Base-by-base conservation (phyloP, 2,797 vertebrate genomes). In the Hapalemur alaotrensis region DNA sequence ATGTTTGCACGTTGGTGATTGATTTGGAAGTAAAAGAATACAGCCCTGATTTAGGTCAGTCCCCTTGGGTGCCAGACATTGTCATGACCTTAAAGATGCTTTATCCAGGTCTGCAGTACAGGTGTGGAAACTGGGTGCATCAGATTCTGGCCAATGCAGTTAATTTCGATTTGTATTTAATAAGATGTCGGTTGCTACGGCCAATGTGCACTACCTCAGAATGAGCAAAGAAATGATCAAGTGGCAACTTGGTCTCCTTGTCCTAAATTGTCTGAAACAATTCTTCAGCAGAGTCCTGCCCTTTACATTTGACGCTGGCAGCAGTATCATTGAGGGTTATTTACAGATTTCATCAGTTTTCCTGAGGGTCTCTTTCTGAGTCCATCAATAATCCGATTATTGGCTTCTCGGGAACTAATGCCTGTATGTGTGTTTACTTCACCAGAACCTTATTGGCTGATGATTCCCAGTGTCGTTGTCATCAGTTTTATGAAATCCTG, bases 81-180 rank as follows among this genome's bases (percentile, higher is more conserved):
- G 1, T 78, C 85, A 15, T 5, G 48, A 3, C 25, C 18, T 3
- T 8, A 14, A 18, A 46, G 32, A 3, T 11, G 0, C 59, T 3
- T 1, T 52, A 23, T 20, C 11, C 0, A 0, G 1, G 3, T 17
- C 38, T 22, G 13, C n/a, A 1, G 32, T 9, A 1, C 28, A 22
- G 48, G 18, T 72, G n/a, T 54, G 52, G 76, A 72, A 9, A 2
- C 59, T 0, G 1, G 30, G 35, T 22, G 0, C 28, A 0, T 54
- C 5, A 57, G 54, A 57, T 57, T 25, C n/a, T 18, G n/a, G 46
- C 81, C 50, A 2, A 65, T 65, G 23, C 59, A 30, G 30, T 57
- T 70, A 65, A n/a, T 48, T 65, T 92, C 69, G 82, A 13, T 30
- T 76, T 57, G 52, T 63, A 4, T 70, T 81, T 82, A 35, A 52